A percentile compares a stretch with the other conserved stretches of the same genome.
phyloP scores from a whole-genome alignment of 2,113 vertebrate genomes.

The Noturus placidus region DNA sequence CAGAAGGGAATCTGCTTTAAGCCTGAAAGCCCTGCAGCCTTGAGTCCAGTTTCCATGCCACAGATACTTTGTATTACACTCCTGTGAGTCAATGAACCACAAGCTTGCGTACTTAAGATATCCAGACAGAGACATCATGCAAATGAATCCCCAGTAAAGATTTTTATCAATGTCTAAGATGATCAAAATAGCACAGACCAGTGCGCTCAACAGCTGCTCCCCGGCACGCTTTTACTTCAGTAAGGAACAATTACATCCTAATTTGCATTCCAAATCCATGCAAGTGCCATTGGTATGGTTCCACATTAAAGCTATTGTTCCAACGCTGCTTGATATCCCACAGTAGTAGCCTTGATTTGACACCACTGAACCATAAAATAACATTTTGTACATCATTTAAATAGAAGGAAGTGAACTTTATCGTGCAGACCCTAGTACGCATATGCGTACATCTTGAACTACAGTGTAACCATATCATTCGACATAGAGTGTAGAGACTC shows the following conservation, averaged over 20 bases:
- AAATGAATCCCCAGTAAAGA: slow-evolving; percentile 27
- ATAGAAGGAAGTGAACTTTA: neutral
- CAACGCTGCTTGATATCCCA: neutral
- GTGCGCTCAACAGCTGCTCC: neutral
- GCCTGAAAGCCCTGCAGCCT: neutral
- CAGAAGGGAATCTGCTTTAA: neutral
- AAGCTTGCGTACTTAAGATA: slow-evolving; percentile 10
- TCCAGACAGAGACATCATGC: slow-evolving; percentile 24
- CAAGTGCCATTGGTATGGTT: neutral
- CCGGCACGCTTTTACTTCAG: neutral
- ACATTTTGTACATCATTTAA: neutral
- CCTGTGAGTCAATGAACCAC: neutral
- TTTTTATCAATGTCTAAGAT: neutral
- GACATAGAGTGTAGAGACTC: too few relatives aligned
- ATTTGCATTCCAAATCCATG: neutral
- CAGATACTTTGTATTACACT: neutral
- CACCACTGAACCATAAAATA: neutral
- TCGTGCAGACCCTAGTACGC: neutral
- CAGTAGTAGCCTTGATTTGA: neutral
- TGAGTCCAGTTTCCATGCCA: neutral
- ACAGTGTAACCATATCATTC: neutral
- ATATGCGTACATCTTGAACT: neutral
- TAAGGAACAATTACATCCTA: slow-evolving; percentile 19
- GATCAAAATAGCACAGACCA: slow-evolving; percentile 7
- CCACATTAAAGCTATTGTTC: neutral